phyloP scores from a whole-genome alignment of 2,888 invertebrate species.

The Ditylenchus weischeri region DNA sequence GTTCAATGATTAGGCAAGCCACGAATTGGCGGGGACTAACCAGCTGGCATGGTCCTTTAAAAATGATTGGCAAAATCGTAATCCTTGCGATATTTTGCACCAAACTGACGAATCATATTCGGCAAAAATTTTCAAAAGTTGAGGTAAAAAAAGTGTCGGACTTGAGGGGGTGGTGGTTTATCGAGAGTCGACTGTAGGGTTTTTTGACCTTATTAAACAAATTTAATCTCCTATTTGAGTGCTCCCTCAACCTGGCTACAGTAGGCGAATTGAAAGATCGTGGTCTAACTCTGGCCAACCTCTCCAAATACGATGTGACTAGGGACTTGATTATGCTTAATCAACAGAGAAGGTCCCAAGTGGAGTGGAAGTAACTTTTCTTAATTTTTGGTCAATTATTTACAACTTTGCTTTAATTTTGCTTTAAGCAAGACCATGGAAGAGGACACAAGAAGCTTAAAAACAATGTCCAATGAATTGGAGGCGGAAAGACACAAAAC shows the following conservation, averaged over 20 bases:
- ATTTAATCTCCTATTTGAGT: neutral
- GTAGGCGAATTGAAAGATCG: conserved; percentile 52
- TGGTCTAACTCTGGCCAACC: conserved; percentile 54
- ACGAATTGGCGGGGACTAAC: no score
- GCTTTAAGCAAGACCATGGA: conserved; percentile 59
- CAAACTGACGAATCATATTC: no score
- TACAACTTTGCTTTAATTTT: neutral
- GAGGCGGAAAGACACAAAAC: conserved; percentile 55
- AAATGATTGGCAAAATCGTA: no score
- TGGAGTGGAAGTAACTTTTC: conserved; percentile 51
- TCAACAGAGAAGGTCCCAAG: conserved; percentile 56
- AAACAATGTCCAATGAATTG: conserved; percentile 57
- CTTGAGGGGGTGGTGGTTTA: no score
- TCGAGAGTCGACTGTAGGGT: no score
- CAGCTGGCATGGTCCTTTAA: no score
- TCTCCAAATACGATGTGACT: conserved; percentile 57
- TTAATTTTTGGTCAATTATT: no score
- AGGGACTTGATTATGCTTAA: conserved; percentile 58
- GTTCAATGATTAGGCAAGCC: no score
- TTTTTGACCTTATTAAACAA: no score
- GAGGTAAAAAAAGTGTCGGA: no score
- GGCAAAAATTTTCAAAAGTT: no score
- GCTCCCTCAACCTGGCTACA: conserved; percentile 54
- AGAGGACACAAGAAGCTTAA: conserved; percentile 60
- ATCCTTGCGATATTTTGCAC: no score